Base-by-base conservation (phyloP, 2,888 invertebrate species). In the Trileptium ribeirensis region DNA sequence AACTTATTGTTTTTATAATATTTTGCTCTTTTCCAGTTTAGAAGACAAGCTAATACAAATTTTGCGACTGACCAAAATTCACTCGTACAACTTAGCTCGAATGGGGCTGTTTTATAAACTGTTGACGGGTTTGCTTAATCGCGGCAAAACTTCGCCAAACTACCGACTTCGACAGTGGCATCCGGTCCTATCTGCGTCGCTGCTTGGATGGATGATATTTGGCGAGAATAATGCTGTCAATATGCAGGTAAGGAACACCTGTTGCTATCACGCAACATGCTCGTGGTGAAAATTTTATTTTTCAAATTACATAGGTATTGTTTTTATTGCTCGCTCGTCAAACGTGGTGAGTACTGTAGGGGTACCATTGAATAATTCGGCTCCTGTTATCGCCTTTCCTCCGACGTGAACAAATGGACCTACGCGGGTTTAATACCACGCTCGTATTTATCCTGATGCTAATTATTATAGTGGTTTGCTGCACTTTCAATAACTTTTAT, bases 211-310 rank as follows among this genome's bases (percentile, higher is more conserved):
- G 83, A 84, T 88, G 34, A 88, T 91, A 0, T 91, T 90, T 84
- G 90, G 90, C 40, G 87, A 88, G 81, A 89, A 90, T 83, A 91
- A 91, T 84, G 89, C 89, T 85, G 89, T 90, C 37, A 91, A 90
- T 85, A 90, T 90, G 87, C 90, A 90, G 87, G 90, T 90, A 82
- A n/a, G n/a, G n/a, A n/a, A n/a, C n/a, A n/a, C n/a, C 83, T 82
- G 31, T 36, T 34, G 36, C 8, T 80, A 24, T 19, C 51, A 77
- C 31, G n/a, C 39, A 39, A 34, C 2, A 78, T 24, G 38, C n/a
- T n/a, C n/a, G n/a, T n/a, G n/a, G n/a, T n/a, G n/a, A n/a, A n/a
- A n/a, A n/a, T n/a, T n/a, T n/a, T n/a, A n/a, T n/a, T n/a, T n/a
- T n/a, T n/a, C n/a, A n/a, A n/a, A n/a, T n/a, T n/a, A n/a, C n/a